Percentiles rank a stretch among this genome's conserved stretches.
These are phyloP conservation scores for Poeciliopsis prolifica DNA, from an alignment of 2,113 vertebrate species.

Conservation along the genomic window DNA sequence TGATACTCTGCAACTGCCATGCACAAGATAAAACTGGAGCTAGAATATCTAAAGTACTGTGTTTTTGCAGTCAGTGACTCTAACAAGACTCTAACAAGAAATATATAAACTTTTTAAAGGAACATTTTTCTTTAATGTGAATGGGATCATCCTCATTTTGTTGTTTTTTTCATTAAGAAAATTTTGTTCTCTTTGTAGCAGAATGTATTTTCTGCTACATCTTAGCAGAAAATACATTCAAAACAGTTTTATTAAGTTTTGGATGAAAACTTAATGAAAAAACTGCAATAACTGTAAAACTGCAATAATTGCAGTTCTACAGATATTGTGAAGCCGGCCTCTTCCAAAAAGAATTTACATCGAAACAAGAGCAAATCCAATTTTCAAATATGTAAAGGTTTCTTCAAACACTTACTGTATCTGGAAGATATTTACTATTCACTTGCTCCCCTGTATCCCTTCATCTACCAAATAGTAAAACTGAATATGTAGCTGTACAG, in stretches of 20 bases:
- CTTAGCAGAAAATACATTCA: background rate
- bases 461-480: slow-evolving; percentile 2
- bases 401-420: slow-evolving; percentile 46
- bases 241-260: background rate
- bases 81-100: background rate
- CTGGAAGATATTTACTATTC: slow-evolving; percentile 7
- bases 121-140: background rate
- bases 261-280: too few species aligned
- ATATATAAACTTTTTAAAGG: background rate
- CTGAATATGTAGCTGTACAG: background rate
- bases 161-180: too few species aligned
- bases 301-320: background rate
- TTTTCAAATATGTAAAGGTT: background rate
- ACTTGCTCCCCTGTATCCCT: background rate
- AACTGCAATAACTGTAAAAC: background rate
- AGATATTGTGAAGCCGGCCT: background rate
- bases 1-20: background rate
- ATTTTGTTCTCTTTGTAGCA: background rate
- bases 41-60: too few species aligned
- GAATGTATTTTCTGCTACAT: background rate
- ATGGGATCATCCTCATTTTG: too few species aligned
- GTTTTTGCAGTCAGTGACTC: background rate
- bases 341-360: background rate
- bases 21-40: background rate
- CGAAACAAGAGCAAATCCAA: background rate